Conservation (phyloP, 2,888 invertebrate species). For the Agriopis marginaria region DNA sequence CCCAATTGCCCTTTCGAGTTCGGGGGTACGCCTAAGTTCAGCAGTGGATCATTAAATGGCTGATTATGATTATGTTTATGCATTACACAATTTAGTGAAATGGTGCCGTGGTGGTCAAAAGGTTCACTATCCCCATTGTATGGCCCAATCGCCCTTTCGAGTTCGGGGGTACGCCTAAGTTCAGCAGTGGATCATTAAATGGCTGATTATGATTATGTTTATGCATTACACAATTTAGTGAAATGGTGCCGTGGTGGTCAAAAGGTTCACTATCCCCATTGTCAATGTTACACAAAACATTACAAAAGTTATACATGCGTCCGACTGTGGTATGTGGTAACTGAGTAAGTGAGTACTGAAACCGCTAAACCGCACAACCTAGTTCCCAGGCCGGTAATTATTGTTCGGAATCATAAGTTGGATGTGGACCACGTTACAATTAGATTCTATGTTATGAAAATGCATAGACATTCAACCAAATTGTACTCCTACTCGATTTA, state of each 20-base stretch:
- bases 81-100: background rate
- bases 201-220: too few species aligned
- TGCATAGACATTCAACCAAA: background rate
- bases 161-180: too few species aligned
- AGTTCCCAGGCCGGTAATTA: conserved; percentile 47
- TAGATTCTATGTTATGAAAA: background rate
- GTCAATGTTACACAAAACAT: conserved; percentile 30
- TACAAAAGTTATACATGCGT: conserved; percentile 26
- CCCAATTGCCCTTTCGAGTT: too few species aligned
- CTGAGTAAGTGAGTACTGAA: background rate
- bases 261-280: conserved; percentile 16
- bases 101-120: background rate
- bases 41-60: too few species aligned
- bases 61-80: too few species aligned
- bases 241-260: background rate
- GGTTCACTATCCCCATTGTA: conserved; percentile 21
- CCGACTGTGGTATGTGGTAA: conserved; percentile 40
- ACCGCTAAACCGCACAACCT: conserved; percentile 41
- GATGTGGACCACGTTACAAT: background rate
- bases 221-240: background rate
- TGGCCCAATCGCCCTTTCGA: too few species aligned
- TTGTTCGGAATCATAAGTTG: conserved; percentile 12
- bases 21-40: too few species aligned
- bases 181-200: too few species aligned
- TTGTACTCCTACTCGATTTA: too few species aligned